A percentile compares a stretch with the other conserved stretches of the same genome.
Conservation (phyloP, 2,888 invertebrate genomes). For the Lissonota sp. region DNA sequence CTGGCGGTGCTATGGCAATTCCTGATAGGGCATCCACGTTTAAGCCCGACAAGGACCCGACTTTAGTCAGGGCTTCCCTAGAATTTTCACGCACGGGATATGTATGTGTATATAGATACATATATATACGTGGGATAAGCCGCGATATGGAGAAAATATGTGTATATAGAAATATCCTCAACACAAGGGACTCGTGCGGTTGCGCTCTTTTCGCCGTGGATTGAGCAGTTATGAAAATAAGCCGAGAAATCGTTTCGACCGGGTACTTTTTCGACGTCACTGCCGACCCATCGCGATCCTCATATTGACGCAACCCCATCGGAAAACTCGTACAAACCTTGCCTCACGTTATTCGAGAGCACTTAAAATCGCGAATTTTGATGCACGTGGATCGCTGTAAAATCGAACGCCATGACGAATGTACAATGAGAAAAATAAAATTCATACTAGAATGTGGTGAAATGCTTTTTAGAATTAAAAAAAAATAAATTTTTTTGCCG, state of each 20-base stretch:
- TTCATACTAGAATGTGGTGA: not conserved
- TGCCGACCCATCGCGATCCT: conserved; percentile 12
- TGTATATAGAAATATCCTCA: conserved; percentile 8
- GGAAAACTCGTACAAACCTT: conserved; percentile 23
- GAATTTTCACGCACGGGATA: too few species aligned
- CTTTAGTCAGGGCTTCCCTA: too few species aligned
- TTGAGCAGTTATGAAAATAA: conserved; percentile 62
- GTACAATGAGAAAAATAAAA: not conserved
- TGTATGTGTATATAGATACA: conserved; percentile 4
- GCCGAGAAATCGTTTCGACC: conserved; percentile 55
- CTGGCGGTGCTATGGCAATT: too few species aligned
- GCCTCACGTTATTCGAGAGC: conserved; percentile 19
- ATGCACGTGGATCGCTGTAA: conserved; percentile 4
- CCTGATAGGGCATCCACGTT: too few species aligned
- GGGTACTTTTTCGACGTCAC: not conserved
- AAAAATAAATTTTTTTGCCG: too few species aligned
- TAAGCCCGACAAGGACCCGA: too few species aligned
- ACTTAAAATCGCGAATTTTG: conserved; percentile 24
- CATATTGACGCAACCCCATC: conserved; percentile 50
- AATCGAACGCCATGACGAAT: not conserved
- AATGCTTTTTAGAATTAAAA: too few species aligned
- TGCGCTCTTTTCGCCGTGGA: conserved; percentile 23
- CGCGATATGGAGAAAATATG: conserved; percentile 29
- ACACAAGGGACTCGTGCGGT: conserved; percentile 16
- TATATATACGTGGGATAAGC: conserved; percentile 41